phyloP scores from a whole-genome alignment of 2,113 vertebrate genomes.

The Mormyrus iriodes region DNA sequence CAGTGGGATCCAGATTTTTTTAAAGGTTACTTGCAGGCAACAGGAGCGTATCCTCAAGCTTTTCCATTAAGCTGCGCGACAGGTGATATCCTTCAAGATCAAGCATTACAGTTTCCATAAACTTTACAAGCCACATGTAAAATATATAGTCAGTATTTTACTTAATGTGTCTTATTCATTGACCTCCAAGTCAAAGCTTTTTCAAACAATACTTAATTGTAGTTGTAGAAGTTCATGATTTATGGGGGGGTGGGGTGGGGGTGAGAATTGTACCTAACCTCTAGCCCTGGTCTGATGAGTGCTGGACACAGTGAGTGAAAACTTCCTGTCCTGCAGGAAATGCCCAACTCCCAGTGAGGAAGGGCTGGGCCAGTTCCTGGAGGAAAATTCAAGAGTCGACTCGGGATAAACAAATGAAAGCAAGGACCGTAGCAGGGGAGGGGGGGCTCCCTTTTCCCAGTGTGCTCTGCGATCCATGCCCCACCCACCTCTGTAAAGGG shows the following conservation, averaged over 20 bases:
- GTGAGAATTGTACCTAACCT: background rate
- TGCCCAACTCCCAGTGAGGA: conserved; percentile 32
- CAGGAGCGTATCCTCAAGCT: background rate
- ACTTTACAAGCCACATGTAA: background rate
- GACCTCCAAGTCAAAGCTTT: background rate
- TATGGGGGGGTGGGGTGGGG: background rate
- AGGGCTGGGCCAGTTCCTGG: conserved; percentile 29
- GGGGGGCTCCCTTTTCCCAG: background rate
- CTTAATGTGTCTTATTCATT: background rate
- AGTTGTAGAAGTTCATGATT: background rate
- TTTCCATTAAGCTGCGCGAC: background rate
- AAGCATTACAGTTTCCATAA: background rate
- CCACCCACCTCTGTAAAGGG: background rate
- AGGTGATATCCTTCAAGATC: background rate
- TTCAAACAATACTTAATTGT: background rate
- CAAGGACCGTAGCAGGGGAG: background rate
- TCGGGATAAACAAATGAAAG: background rate
- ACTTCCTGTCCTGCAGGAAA: conserved; percentile 52
- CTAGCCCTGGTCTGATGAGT: conserved; percentile 21
- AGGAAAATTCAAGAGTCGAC: background rate
- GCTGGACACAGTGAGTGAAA: conserved; percentile 31
- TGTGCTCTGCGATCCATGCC: background rate
- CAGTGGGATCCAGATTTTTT: background rate
- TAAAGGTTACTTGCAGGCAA: conserved; percentile 14
- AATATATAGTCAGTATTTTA: background rate